Conservation (phyloP, 2,113 vertebrate genomes). For the Entelurus aequoreus region DNA sequence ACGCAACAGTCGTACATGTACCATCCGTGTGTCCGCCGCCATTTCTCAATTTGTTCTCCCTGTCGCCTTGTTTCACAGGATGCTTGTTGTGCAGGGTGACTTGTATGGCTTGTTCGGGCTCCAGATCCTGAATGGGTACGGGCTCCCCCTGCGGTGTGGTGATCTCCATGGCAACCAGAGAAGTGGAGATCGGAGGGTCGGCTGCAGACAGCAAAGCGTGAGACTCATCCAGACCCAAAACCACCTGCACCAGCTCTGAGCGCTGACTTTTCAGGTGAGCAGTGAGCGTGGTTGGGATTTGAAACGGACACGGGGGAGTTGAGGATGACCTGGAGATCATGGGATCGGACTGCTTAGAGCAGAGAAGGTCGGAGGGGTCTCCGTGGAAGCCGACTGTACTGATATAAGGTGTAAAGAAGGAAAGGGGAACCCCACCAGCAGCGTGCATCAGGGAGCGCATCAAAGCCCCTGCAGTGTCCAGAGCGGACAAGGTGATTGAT, state of each 20-base stretch:
- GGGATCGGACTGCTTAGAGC: constrained; percentile 14
- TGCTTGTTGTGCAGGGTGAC: constrained; percentile 56
- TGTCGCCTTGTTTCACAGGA: not conserved
- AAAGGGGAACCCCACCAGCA: constrained; percentile 46
- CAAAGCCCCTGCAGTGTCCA: constrained; percentile 55
- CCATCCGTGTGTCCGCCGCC: constrained; percentile 6
- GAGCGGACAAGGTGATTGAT: constrained; percentile 34
- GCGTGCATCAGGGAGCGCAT: constrained; percentile 59
- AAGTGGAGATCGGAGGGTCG: constrained; percentile 67
- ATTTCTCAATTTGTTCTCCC: not conserved
- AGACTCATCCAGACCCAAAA: constrained; percentile 52
- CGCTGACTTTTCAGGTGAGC: constrained; percentile 41
- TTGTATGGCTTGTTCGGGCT: constrained; percentile 58
- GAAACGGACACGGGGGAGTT: constrained; percentile 51
- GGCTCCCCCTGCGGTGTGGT: constrained; percentile 61
- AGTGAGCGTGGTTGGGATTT: constrained; percentile 55
- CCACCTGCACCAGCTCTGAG: constrained; percentile 68
- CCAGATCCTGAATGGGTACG: constrained; percentile 60
- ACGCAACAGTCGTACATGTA: constrained; percentile 27
- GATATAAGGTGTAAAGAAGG: constrained; percentile 55
- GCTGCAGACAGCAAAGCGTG: constrained; percentile 50
- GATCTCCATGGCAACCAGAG: constrained; percentile 73
- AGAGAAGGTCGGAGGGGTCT: constrained; percentile 63
- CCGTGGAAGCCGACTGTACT: constrained; percentile 54
- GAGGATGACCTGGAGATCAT: not conserved